A percentile compares a stretch with the other conserved stretches of the same genome.
phyloP scores from a whole-genome alignment of 1,140 invertebrate genomes.

The Eurosta solidaginis region DNA sequence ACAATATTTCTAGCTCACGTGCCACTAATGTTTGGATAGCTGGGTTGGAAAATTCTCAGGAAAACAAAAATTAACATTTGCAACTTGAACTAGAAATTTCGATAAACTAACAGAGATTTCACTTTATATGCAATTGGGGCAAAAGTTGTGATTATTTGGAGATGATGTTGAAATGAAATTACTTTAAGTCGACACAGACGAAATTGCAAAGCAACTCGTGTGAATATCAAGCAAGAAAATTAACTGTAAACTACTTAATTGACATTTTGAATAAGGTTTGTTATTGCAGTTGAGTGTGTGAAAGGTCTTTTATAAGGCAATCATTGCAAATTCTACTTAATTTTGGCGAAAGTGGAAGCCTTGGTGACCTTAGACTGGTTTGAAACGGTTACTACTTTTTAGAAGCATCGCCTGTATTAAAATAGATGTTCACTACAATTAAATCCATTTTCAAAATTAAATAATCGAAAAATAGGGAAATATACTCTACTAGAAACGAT shows the following conservation, averaged over 20 bases:
- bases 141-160: conserved; percentile 4
- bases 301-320: no score
- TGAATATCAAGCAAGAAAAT: not conserved
- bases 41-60: not conserved
- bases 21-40: not conserved
- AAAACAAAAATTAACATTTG: not conserved
- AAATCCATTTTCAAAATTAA: no score
- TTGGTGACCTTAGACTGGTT: no score
- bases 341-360: no score
- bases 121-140: conserved; percentile 7
- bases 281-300: no score
- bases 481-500: no score
- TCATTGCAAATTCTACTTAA: no score
- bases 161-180: not conserved
- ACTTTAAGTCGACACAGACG: not conserved
- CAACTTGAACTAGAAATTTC: conserved; percentile 19
- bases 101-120: not conserved
- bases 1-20: not conserved
- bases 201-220: not conserved
- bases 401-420: no score
- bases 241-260: not conserved
- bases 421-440: no score
- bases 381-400: no score
- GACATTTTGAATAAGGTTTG: no score
- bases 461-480: no score